A percentile compares a stretch with the other conserved stretches of the same genome.
phyloP scores from a whole-genome alignment of 2,888 invertebrate genomes.

The Agrypnus murinus region DNA sequence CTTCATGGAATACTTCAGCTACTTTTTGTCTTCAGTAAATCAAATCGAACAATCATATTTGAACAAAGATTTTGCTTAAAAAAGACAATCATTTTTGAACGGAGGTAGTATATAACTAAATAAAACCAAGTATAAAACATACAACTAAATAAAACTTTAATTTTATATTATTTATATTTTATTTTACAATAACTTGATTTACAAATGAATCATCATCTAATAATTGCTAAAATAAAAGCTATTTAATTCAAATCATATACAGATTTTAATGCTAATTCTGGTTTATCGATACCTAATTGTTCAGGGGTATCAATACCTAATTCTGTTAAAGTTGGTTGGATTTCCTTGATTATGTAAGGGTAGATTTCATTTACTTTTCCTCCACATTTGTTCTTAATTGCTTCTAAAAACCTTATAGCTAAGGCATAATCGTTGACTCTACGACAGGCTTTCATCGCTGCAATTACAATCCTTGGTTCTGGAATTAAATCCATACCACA shows the following conservation, averaged over 20 bases:
- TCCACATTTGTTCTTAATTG: conserved; percentile 92
- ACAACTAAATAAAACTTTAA: conserved; percentile 44
- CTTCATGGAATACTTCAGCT: too few species aligned
- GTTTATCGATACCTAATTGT: conserved; percentile 97
- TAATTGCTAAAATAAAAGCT: conserved; percentile 24
- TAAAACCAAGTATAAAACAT: too few species aligned
- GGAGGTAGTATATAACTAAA: too few species aligned
- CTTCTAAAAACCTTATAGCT: conserved; percentile 93
- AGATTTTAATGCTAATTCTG: conserved; percentile 89
- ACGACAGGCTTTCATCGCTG: conserved; percentile 93
- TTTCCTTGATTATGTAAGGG: conserved; percentile 91
- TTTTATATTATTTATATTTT: conserved; percentile 22
- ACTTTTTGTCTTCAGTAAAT: too few species aligned
- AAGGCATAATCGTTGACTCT: conserved; percentile 95
- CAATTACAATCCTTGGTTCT: conserved; percentile 90
- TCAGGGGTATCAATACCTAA: conserved; percentile 95
- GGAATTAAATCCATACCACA: conserved; percentile 94
- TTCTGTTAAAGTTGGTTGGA: conserved; percentile 93
- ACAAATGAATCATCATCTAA: conserved; percentile 22
- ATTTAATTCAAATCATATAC: conserved; percentile 78
- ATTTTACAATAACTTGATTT: conserved; percentile 55
- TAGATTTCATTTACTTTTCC: conserved; percentile 83
- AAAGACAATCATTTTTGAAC: too few species aligned
- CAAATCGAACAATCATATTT: too few species aligned
- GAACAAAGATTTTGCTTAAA: too few species aligned